These are phyloP conservation scores for Lycodopsis pacificus DNA, from an alignment of 2,797 vertebrate species.

Conservation along the genomic window DNA sequence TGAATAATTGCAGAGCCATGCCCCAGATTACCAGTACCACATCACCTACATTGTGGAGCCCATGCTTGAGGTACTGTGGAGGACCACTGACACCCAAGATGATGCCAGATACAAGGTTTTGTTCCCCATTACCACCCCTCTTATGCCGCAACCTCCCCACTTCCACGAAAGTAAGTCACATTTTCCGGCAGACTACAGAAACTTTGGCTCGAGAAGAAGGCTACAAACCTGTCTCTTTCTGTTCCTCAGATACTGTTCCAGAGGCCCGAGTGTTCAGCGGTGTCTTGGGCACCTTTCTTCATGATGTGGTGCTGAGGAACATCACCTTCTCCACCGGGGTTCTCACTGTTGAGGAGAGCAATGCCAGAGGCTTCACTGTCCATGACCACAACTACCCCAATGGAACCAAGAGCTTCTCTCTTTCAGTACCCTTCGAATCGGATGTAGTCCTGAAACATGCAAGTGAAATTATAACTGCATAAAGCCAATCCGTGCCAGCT, in stretches of 20 bases:
- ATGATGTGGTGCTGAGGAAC: constrained; percentile 81
- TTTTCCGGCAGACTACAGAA: fast-evolving
- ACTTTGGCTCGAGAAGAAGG: fast-evolving
- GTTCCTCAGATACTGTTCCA: constrained; percentile 69
- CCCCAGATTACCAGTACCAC: constrained; percentile 80
- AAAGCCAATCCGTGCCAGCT: too few relatives aligned
- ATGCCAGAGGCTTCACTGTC: constrained; percentile 69
- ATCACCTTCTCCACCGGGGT: constrained; percentile 77
- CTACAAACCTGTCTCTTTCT: neutral
- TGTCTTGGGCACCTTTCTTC: constrained; percentile 75
- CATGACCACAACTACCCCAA: constrained; percentile 73
- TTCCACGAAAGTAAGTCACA: constrained; percentile 63
- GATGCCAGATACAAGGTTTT: constrained; percentile 83
- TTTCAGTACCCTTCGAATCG: constrained; percentile 78
- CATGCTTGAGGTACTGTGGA: constrained; percentile 85
- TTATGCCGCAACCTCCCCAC: constrained; percentile 60
- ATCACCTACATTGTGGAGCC: constrained; percentile 80
- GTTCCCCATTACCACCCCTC: constrained; percentile 83
- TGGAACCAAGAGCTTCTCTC: constrained; percentile 65
- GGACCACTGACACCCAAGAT: constrained; percentile 51
- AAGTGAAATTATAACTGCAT: constrained; percentile 12
- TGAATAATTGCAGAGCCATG: constrained; percentile 81
- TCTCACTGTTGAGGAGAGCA: constrained; percentile 73
- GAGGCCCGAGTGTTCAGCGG: constrained; percentile 70
- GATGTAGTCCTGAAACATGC: constrained; percentile 76